Evolutionary conservation across 2,797 vertebrate species (phyloP).

Genomic region (Mergus octosetaceus): DNA sequence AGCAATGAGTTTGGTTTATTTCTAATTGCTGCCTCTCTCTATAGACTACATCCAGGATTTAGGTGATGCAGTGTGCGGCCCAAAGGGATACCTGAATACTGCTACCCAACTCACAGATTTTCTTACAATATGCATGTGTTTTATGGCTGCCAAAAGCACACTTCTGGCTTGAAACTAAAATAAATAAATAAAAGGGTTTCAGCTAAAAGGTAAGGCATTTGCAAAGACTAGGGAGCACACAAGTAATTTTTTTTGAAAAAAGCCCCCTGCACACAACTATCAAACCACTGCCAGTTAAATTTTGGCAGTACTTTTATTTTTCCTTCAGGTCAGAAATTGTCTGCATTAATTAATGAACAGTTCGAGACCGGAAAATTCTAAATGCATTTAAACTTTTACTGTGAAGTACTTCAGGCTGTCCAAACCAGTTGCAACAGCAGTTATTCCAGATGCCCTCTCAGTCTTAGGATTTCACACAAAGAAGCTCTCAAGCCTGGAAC

Average conservation of each 20-base stretch:
- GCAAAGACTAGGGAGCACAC: not conserved
- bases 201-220: not conserved
- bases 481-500: not conserved
- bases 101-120: not conserved
- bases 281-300: not conserved
- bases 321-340: conserved; percentile 42
- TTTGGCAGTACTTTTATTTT: conserved; percentile 41
- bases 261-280: not conserved
- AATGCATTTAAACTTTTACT: conserved; percentile 8
- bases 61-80: too few species aligned
- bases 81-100: not conserved
- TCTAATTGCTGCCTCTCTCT: not conserved
- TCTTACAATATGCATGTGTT: not conserved
- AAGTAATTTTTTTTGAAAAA: not conserved
- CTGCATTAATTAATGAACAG: conserved; percentile 41
- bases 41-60: not conserved
- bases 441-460: not conserved
- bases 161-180: not conserved
- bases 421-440: not conserved
- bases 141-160: not conserved
- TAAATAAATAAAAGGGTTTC: not conserved
- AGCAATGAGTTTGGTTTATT: not conserved
- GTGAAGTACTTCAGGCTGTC: not conserved
- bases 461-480: not conserved
- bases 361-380: conserved; percentile 35